These are phyloP conservation scores for Leucania comma DNA, from an alignment of 2,888 invertebrate genomes.

Conservation along the genomic window DNA sequence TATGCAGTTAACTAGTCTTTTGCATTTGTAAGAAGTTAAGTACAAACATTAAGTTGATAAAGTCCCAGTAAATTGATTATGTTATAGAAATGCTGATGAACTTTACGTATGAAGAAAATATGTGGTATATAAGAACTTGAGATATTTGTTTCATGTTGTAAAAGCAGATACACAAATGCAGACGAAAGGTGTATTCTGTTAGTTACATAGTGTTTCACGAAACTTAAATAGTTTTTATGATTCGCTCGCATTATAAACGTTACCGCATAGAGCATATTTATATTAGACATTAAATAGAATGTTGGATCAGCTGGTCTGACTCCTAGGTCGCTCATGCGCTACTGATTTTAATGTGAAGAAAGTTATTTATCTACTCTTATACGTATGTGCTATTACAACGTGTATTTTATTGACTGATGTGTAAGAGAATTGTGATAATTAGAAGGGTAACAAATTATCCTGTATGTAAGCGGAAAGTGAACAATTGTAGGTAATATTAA, in stretches of 20 bases:
- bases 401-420: slow-evolving; percentile 82
- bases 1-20: slow-evolving; percentile 70
- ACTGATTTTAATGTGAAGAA: slow-evolving; percentile 29
- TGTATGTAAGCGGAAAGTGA: slow-evolving; percentile 64
- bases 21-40: slow-evolving; percentile 68
- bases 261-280: slow-evolving; percentile 28
- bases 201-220: slow-evolving; percentile 18
- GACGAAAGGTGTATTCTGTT: slow-evolving; percentile 23
- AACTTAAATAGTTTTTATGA: slow-evolving; percentile 16
- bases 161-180: slow-evolving; percentile 57
- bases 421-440: slow-evolving; percentile 86
- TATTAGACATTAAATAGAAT: slow-evolving; percentile 39
- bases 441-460: slow-evolving; percentile 72
- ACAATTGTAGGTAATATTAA: slow-evolving; percentile 58
- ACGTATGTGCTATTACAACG: slow-evolving; percentile 70
- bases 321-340: slow-evolving; percentile 31
- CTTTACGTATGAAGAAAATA: slow-evolving; percentile 59
- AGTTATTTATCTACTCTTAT: slow-evolving; percentile 43
- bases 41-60: slow-evolving; percentile 51
- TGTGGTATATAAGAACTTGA: slow-evolving; percentile 73
- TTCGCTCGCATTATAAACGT: slow-evolving; percentile 27
- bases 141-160: slow-evolving; percentile 68
- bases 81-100: slow-evolving; percentile 19
- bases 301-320: slow-evolving; percentile 61
- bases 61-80: slow-evolving; percentile 41